Evolutionary conservation across 53 echinoderm and acorn worm genomes (phyloP).

Genomic region (Temnopleurus reevesii): DNA sequence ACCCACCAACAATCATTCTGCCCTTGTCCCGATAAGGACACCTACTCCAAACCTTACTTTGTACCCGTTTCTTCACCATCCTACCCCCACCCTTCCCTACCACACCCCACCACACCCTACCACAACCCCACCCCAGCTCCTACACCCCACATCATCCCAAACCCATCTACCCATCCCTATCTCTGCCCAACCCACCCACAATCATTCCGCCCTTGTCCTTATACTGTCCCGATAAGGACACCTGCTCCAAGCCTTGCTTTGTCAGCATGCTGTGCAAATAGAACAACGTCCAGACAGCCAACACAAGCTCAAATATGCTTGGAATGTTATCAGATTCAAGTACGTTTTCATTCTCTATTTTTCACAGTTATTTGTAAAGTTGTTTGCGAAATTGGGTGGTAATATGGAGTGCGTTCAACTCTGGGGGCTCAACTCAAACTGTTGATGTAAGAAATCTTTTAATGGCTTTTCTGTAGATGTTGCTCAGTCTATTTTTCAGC

Average conservation of each 20-base stretch:
- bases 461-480: conserved; percentile 11
- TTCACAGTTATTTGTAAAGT: background rate
- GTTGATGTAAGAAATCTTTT: conserved; percentile 47
- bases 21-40: background rate
- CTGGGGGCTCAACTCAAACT: conserved; percentile 3
- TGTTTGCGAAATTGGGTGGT: background rate
- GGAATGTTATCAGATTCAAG: conserved; percentile 52
- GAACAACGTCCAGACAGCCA: conserved; percentile 42
- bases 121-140: background rate
- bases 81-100: background rate
- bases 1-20: background rate
- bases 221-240: conserved; percentile 10
- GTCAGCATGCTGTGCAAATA: conserved; percentile 49
- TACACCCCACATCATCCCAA: background rate
- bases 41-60: background rate
- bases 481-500: background rate
- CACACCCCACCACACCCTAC: background rate
- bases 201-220: background rate
- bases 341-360: background rate
- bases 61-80: too few species aligned
- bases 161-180: too few species aligned
- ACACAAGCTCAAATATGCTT: background rate
- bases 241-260: conserved; percentile 20
- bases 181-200: background rate
- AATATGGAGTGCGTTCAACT: conserved; percentile 33